Evolutionary conservation across 1,140 invertebrate species (phyloP), one percentile per base, ranked within the genome.

Genomic region (Venustaconcha ellipsiformis): DNA sequence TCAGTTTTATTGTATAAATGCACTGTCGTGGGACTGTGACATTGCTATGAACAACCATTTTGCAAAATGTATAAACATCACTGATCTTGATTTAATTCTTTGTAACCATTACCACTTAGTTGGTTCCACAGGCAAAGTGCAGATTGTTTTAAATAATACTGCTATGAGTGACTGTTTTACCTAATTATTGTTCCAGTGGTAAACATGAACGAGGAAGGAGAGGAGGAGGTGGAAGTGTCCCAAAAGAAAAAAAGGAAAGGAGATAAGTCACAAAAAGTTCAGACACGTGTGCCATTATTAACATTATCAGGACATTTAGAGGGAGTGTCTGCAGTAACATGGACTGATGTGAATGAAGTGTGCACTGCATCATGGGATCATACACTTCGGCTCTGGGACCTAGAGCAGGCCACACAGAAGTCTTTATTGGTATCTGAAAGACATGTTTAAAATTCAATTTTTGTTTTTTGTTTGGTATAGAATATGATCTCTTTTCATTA

Each of bases 341-440:
- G 97, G 97, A 92, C 95, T 74, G 94, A 94, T 76, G 91, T 91
- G 69, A 91, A 93, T 60, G 87, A 90, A 73, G 87, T 99, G 3
- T 92, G 95, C 17, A 96, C 96, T 0, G 92, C 93, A 80, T 95
- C 95, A 0, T 98, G 97, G 97, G 98, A 99, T 92, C 97, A 99
- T 85, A 96, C 97, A 1, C 90, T 99, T 14, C 94, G 95, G 88
- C 84, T 98, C 6, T 99, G 98, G 98, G 97, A 99, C 91, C 91
- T 95, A 30, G 94, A 97, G 89, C 88, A 95, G 56, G 94, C 83
- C 26, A 67, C 72, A 69, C 80, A 86, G 71, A 84, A 83, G 37
- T 78, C 82, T 57, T 70, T 75, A 66, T 59, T 89, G 74, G 88
- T 89, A 75, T 62, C 76, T 60, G 60, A 48, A 48, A 48, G 37